Conservation (phyloP, 1,140 invertebrate genomes). For the Pachyrhynchus sulphureomaculatus region DNA sequence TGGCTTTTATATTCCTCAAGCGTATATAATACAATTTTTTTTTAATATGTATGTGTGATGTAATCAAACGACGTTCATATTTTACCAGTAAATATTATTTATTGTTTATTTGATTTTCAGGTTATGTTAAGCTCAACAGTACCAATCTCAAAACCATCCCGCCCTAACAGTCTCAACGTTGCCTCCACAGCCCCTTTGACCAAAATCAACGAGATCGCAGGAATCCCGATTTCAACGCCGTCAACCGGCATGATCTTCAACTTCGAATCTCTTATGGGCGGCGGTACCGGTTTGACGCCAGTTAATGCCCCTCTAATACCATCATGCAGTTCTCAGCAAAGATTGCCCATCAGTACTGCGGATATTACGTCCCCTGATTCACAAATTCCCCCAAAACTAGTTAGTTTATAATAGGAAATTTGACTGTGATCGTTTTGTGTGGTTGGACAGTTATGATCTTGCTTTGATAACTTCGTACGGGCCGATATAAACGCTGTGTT, state of each 20-base stretch:
- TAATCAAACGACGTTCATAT: too few species aligned
- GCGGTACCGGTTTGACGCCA: slow-evolving; percentile 86
- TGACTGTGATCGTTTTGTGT: slow-evolving; percentile 4
- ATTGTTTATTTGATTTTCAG: slow-evolving; percentile 1
- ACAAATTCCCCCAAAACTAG: slow-evolving; percentile 68
- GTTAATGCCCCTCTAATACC: slow-evolving; percentile 69
- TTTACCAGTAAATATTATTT: slow-evolving; percentile 42
- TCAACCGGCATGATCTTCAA: slow-evolving; percentile 85
- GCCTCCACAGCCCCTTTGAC: slow-evolving; percentile 32
- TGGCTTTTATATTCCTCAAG: too few species aligned
- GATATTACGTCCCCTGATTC: slow-evolving; percentile 69
- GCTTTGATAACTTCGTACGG: too few species aligned
- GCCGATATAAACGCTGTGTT: too few species aligned
- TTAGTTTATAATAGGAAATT: slow-evolving; percentile 64
- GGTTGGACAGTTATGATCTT: background rate
- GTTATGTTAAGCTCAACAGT: slow-evolving; percentile 52
- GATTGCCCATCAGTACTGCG: slow-evolving; percentile 57
- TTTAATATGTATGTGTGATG: too few species aligned
- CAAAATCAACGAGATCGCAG: slow-evolving; percentile 55
- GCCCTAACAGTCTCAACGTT: slow-evolving; percentile 69
- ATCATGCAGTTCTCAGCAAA: slow-evolving; percentile 69
- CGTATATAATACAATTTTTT: too few species aligned
- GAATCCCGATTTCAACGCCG: slow-evolving; percentile 83
- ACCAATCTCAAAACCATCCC: slow-evolving; percentile 57
- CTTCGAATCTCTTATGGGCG: slow-evolving; percentile 91